phyloP scores from a whole-genome alignment of 2,797 vertebrate species.

The Toxotes lorentzi region DNA sequence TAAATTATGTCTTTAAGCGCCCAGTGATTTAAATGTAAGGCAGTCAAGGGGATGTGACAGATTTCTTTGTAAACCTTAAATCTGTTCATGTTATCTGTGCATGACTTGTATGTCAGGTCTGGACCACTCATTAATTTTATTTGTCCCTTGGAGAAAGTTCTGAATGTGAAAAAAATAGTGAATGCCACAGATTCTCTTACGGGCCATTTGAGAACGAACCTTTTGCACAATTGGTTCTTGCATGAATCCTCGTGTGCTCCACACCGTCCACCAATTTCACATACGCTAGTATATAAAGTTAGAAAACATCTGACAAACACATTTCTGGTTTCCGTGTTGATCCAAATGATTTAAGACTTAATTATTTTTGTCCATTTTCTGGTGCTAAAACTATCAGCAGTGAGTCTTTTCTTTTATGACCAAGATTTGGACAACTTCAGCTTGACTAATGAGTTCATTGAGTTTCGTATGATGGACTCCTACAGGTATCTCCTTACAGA shows the following conservation, averaged over 20 bases:
- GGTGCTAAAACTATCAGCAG: background rate
- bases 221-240: background rate
- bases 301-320: slow-evolving; percentile 15
- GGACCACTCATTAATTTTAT: background rate
- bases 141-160: background rate
- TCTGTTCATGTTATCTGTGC: too few species aligned
- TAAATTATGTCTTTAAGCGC: background rate
- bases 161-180: background rate
- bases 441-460: background rate
- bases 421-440: background rate
- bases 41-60: background rate
- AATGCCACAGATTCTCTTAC: background rate
- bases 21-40: background rate
- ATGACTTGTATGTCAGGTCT: background rate
- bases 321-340: slow-evolving; percentile 16
- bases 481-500: slow-evolving; percentile 8
- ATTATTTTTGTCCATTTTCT: background rate
- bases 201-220: background rate
- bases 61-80: background rate
- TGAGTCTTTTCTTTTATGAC: slow-evolving; percentile 1
- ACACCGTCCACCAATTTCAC: background rate
- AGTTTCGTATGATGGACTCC: background rate
- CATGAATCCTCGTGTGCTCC: background rate
- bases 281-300: background rate
- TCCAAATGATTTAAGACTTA: slow-evolving; percentile 5